Evolutionary conservation across 2,797 vertebrate species (phyloP), one percentile per base, ranked within the genome.

Genomic region (Clamator glandarius): DNA sequence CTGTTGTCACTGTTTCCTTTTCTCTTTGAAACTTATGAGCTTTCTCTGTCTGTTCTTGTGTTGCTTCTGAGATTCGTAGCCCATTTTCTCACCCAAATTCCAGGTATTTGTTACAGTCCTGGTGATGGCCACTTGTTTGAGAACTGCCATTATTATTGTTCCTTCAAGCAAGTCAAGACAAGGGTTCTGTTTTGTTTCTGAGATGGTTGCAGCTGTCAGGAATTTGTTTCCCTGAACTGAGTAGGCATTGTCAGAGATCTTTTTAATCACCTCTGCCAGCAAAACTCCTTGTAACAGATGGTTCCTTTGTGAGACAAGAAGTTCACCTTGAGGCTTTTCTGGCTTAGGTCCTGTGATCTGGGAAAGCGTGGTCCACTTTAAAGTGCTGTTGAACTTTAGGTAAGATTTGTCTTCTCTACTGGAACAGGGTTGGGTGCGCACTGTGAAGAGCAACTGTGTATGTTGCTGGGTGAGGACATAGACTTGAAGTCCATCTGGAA

Each of bases 61-160:
- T n/a, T 31, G 1, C 54, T 83, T 42, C 6, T 17, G 67, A 17
- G 29, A 19, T 9, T 28, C 0, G 0, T 4, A 15, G 10, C 8
- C 33, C 15, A 1, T 52, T 8, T 46, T 52, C 39, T 57, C 51
- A 25, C 21, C 33, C 1, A 0, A 0, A 0, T 48, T 78, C 67
- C 3, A 13, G 13, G 8, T 44, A 8, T 63, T 52, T 59, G 29
- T 35, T 44, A 11, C 21, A 16, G 26, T 6, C 15, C 31, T 25
- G 5, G 33, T 35, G 31, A 41, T 31, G 46, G 51, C 21, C 9
- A 1, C 21, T 69, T 33, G 8, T 63, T 66, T 70, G 41, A 74
- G 42, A 79, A 25, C 20, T 64, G 51, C 35, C 25, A 5, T 25
- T 51, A 23, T 8, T 54, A 46, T 15, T 2, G 28, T 29, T 50